phyloP scores from a whole-genome alignment of 2,888 invertebrate genomes.

The Tetragonula carbonaria region DNA sequence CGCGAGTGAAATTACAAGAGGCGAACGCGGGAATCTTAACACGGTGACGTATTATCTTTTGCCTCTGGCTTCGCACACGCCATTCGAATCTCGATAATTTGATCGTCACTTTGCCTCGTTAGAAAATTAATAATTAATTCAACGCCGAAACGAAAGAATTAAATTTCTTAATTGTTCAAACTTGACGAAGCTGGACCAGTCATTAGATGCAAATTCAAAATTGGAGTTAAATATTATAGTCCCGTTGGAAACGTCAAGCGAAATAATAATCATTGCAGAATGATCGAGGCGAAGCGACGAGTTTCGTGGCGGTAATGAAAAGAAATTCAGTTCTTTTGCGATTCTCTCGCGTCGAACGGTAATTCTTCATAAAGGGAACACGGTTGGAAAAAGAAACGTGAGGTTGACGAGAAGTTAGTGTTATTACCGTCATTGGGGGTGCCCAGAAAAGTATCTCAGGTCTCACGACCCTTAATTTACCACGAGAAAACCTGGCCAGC shows the following conservation, averaged over 20 bases:
- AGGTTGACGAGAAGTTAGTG: constrained; percentile 79
- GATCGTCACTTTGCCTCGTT: too few species aligned
- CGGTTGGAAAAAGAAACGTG: constrained; percentile 43
- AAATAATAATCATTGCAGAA: neutral
- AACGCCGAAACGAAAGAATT: too few species aligned
- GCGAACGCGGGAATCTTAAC: neutral
- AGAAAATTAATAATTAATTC: too few species aligned
- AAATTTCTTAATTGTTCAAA: too few species aligned
- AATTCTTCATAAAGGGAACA: constrained; percentile 44
- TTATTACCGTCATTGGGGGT: constrained; percentile 77
- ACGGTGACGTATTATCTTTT: too few species aligned
- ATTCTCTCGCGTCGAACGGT: constrained; percentile 18
- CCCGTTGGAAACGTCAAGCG: too few species aligned
- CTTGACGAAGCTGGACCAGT: too few species aligned
- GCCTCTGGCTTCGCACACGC: too few species aligned
- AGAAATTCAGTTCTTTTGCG: neutral
- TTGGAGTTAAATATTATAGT: too few species aligned
- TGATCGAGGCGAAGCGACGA: neutral
- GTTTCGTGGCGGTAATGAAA: neutral
- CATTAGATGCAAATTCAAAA: too few species aligned
- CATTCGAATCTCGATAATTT: too few species aligned
- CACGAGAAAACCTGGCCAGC: constrained; percentile 50
- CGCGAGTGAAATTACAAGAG: constrained; percentile 36
- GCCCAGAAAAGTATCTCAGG: constrained; percentile 71
- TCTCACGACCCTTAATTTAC: constrained; percentile 72